Percentiles rank a stretch among this genome's conserved stretches.
These are phyloP conservation scores for rabbit (Oryctolagus cuniculus) DNA, from an alignment of 2,113 vertebrate genomes.

Conservation along the genomic window DNA sequence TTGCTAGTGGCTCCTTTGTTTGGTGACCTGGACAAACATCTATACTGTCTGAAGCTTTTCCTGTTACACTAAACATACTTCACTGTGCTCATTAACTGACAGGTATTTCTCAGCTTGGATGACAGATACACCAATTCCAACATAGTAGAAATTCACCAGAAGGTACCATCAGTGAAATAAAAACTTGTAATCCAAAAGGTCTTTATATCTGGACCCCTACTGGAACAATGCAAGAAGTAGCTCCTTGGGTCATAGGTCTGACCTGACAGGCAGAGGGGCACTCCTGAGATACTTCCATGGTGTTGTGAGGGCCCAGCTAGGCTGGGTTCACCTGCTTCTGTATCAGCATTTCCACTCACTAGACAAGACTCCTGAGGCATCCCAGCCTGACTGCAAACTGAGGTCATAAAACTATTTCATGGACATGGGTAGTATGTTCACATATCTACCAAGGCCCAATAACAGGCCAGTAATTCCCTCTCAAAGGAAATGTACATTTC, in stretches of 20 bases:
- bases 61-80: too few species aligned
- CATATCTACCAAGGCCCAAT: neutral
- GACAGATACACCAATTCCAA: neutral
- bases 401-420: neutral
- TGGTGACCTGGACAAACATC: neutral
- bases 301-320: neutral
- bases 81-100: too few species aligned
- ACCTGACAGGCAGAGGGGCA: neutral
- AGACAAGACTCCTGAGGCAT: neutral
- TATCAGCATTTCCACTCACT: neutral
- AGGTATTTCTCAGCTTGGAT: neutral
- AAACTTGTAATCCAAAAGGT: neutral
- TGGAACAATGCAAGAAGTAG: neutral
- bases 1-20: neutral
- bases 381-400: neutral
- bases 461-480: neutral
- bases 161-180: neutral
- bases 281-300: neutral
- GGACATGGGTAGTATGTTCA: neutral
- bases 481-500: neutral
- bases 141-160: neutral
- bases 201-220: neutral
- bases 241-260: neutral
- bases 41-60: neutral
- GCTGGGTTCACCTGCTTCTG: neutral